Percentiles rank a stretch among this genome's conserved stretches.
Evolutionary conservation across 2,888 invertebrate genomes (phyloP).

Genomic region (Ectemnius lituratus): DNA sequence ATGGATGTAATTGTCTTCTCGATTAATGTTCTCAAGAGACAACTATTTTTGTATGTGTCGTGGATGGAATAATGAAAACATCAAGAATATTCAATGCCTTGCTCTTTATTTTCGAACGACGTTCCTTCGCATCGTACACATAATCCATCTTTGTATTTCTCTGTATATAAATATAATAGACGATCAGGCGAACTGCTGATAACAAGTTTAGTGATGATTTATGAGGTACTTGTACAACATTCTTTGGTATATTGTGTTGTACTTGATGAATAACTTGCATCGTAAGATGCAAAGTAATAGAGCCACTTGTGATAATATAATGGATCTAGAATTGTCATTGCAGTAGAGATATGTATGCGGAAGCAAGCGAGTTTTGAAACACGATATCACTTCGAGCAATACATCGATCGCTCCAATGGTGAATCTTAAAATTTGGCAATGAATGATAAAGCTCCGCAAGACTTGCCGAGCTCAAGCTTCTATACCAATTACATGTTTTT

Average conservation of each 20-base stretch:
- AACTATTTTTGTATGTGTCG: neutral
- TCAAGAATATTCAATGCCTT: conserved; percentile 28
- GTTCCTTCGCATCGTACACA: conserved; percentile 22
- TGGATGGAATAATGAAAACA: conserved; percentile 15
- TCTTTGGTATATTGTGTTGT: conserved; percentile 48
- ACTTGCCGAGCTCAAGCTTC: conserved; percentile 18
- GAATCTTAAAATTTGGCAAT: neutral
- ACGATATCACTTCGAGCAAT: too few relatives aligned
- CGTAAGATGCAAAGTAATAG: neutral
- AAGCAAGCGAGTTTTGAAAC: too few relatives aligned
- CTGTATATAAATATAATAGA: conserved; percentile 45
- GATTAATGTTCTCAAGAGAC: neutral
- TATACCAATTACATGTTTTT: conserved; percentile 20
- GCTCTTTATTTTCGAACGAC: conserved; percentile 43
- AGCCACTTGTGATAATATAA: conserved; percentile 11
- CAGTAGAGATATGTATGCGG: conserved; percentile 15
- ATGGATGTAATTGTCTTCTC: too few relatives aligned
- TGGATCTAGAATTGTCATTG: conserved; percentile 11
- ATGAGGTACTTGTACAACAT: conserved; percentile 42
- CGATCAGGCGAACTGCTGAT: conserved; percentile 20
- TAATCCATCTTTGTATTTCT: conserved; percentile 14
- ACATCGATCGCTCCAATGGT: too few relatives aligned
- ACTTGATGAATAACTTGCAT: neutral
- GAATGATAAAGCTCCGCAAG: conserved; percentile 16
- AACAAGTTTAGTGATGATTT: conserved; percentile 39